Evolutionary conservation across 2,888 invertebrate species (phyloP), one percentile per base, ranked within the genome.

Genomic region (Ormyrus pomaceus): DNA sequence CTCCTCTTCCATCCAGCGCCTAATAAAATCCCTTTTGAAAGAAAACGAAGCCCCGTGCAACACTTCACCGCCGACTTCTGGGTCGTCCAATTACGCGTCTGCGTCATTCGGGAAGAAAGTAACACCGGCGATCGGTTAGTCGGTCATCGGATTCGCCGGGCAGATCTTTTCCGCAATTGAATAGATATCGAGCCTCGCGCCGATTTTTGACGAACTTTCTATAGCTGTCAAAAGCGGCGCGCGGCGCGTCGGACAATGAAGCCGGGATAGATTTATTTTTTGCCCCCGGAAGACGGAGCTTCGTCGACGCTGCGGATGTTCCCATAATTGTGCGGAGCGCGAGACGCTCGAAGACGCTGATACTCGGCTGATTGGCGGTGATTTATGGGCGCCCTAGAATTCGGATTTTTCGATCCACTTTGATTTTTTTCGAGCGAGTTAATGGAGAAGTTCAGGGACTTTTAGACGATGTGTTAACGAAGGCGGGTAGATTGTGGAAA

Each of bases 121-220:
- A 45, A 34, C 13, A 9, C 50, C 66, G 64, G 45, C 10, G 48
- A 9, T 11, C 50, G 62, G 53, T 71, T 78, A 51, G 66, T 72
- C 72, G 72, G 66, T 51, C 68, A 61, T 10, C 13, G 45, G 50
- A 65, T 72, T 53, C 71, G 51, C 8, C 34, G 19, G 19, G 72
- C 53, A 56, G 55, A 34, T 50, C 59, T 59, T 65, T 61, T 68
- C 19, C 55, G 55, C 72, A 68, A 68, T 66, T 9, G 46, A 66
- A 34, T 45, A 46, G 65, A 62, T 53, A 65, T 8, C 58, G 58
- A n/a, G 66, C 58, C 62, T 50, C 11, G 55, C 59, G 71, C 66
- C 11, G 0, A 11, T 61, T 51, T 9, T 45, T 65, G n/a, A 7
- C 13, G 78, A 50, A 78, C 78, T 78, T 78, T 78, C 78, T 78